A percentile compares a stretch with the other conserved stretches of the same genome.
phyloP scores from a whole-genome alignment of 2,113 vertebrate genomes.

The Propithecus coquereli region DNA sequence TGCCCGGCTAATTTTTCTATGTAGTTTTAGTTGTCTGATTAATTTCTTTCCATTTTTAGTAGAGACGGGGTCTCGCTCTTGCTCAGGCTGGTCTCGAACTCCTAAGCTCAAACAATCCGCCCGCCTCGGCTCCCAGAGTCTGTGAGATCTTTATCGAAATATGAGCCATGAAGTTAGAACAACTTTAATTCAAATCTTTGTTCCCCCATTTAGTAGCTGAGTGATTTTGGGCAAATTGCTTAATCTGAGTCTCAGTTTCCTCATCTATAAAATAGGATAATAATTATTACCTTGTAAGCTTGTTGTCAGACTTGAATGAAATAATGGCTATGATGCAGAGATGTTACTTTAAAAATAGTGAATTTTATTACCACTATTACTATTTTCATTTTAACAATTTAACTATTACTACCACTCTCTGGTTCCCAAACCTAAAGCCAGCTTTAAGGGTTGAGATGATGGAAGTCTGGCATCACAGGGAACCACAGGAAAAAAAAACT shows the following conservation, averaged over 20 bases:
- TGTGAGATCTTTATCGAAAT: not conserved
- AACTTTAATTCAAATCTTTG: conserved; percentile 24
- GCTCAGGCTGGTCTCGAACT: too few species aligned
- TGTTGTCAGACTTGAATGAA: conserved; percentile 49
- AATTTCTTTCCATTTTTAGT: too few species aligned
- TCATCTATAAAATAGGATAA: not conserved
- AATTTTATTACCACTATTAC: not conserved
- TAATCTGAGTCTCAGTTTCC: conserved; percentile 11
- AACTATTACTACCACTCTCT: not conserved
- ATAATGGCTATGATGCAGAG: not conserved
- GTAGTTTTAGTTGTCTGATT: too few species aligned
- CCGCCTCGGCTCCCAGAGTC: too few species aligned
- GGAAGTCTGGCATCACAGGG: not conserved
- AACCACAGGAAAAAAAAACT: not conserved
- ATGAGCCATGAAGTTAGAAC: not conserved
- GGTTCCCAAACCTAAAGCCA: not conserved
- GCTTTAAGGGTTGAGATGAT: not conserved
- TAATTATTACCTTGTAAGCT: not conserved
- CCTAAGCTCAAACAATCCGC: too few species aligned
- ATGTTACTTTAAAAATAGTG: conserved; percentile 36
- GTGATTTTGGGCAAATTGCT: conserved; percentile 26
- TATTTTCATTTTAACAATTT: not conserved
- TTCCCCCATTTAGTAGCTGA: not conserved
- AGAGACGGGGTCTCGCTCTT: too few species aligned
- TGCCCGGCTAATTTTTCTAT: too few species aligned